phyloP scores from a whole-genome alignment of 2,113 vertebrate species.

The Sapayoa aenigma region DNA sequence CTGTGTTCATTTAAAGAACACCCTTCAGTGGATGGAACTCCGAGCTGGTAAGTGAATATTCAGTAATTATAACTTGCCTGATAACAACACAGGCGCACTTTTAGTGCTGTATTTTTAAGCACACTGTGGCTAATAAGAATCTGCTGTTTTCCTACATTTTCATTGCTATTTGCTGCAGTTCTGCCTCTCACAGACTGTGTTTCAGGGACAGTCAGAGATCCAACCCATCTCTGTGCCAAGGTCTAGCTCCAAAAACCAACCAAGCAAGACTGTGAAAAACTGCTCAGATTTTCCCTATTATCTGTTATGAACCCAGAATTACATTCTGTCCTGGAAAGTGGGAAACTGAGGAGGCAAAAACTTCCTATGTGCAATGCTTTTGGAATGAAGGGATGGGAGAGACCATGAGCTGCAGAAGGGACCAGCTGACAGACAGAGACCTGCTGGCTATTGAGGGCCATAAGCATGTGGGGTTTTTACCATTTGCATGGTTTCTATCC shows the following conservation, averaged over 20 bases:
- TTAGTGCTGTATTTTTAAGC: not conserved
- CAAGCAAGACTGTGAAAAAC: not conserved
- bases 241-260: not conserved
- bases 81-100: not conserved
- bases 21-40: not conserved
- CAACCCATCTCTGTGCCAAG: not conserved
- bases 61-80: not conserved
- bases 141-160: not conserved
- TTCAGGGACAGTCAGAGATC: not conserved
- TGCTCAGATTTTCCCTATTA: not conserved
- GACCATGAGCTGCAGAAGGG: not conserved
- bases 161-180: too few species aligned
- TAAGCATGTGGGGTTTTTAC: not conserved
- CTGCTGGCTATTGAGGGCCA: not conserved
- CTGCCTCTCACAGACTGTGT: not conserved
- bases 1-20: not conserved
- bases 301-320: not conserved
- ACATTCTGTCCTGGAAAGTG: not conserved
- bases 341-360: not conserved
- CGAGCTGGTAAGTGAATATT: not conserved
- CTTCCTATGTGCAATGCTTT: not conserved
- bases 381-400: not conserved
- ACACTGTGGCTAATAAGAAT: not conserved
- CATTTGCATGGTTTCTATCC: not conserved
- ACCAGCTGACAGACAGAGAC: not conserved